Percentiles rank a stretch among this genome's conserved stretches.
These are phyloP conservation scores for Scaptomyza hsui DNA, from an alignment of 1,140 invertebrate species.

Conservation along the genomic window DNA sequence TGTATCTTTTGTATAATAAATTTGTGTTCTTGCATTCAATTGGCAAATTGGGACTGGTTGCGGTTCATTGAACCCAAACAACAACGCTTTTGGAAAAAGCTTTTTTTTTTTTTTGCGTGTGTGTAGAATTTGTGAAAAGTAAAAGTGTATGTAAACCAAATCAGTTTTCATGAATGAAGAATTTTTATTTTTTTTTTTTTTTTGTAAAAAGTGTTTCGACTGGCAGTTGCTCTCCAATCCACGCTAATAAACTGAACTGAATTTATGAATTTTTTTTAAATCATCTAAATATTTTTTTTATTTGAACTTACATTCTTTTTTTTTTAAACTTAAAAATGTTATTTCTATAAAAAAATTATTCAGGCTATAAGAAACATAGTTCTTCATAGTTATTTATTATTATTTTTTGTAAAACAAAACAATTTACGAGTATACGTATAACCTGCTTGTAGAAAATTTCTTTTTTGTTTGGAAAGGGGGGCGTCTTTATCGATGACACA, in stretches of 20 bases:
- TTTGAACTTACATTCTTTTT: too few species aligned
- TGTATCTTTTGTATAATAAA: conserved; percentile 7
- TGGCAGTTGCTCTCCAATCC: neutral
- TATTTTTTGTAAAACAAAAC: too few species aligned
- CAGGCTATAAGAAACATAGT: too few species aligned
- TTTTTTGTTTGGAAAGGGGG: conserved; percentile 22
- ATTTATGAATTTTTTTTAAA: too few species aligned
- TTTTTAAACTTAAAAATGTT: too few species aligned
- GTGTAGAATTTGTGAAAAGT: conserved; percentile 14
- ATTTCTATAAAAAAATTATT: too few species aligned
- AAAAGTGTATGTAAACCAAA: conserved; percentile 14
- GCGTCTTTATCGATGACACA: conserved; percentile 53
- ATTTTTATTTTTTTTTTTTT: too few species aligned
- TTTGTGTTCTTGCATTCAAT: conserved; percentile 46
- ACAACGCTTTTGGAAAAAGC: conserved; percentile 16
- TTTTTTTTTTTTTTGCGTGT: neutral
- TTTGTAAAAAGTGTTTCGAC: neutral
- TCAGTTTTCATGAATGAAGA: conserved; percentile 5
- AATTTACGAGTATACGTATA: too few species aligned
- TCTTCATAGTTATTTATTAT: too few species aligned
- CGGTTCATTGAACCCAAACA: conserved; percentile 71
- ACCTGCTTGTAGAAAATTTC: too few species aligned
- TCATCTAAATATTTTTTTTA: too few species aligned
- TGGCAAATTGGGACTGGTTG: conserved; percentile 59
- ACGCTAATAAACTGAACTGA: too few species aligned